Evolutionary conservation across 2,888 invertebrate genomes (phyloP), one percentile per base, ranked within the genome.

Genomic region (Ormyrus thymus): DNA sequence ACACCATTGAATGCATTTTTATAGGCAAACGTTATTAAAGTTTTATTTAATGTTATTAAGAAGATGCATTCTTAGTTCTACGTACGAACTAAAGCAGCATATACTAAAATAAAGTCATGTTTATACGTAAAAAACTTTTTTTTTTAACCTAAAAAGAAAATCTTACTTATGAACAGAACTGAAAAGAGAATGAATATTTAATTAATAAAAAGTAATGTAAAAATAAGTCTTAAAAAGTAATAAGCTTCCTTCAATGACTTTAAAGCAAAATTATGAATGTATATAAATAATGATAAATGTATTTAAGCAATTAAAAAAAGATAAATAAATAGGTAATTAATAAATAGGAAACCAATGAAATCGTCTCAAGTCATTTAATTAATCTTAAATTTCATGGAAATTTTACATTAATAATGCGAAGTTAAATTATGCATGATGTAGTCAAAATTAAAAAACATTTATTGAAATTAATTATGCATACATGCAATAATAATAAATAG

Each of bases 71-170:
- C 70, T 64, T 58, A 58, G 64, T 71, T 50, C 48, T 46, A 72
- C 72, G 72, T 72, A 78, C 11, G 61, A 78, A 78, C 61, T 72
- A 46, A 78, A 66, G 66, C 72, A 78, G 72, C 65, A 72, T 78
- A 68, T 78, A 78, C 59, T 72, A 51, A 72, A 78, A 78, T 78
- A 78, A 78, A 78, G 15, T 78, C 61, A 68, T 72, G 48, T 72
- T 72, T 72, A 72, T 72, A 55, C 45, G 66, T 78, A 53, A 53
- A 48, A 66, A 61, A 45, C 72, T 50, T 78, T 77, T 29, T 77
- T 76, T 78, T 72, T 78, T 68, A 56, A 72, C 72, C 62, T 68
- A 11, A 45, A 72, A 65, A 65, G 29, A 53, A 64, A 75, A 15
- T 59, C 55, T 68, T 61, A 15, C 51, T 46, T 46, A 65, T 53